Percentiles rank a stretch among this genome's conserved stretches.
phyloP scores from a whole-genome alignment of 2,888 invertebrate genomes.

The Pachycephus smyrnensis region DNA sequence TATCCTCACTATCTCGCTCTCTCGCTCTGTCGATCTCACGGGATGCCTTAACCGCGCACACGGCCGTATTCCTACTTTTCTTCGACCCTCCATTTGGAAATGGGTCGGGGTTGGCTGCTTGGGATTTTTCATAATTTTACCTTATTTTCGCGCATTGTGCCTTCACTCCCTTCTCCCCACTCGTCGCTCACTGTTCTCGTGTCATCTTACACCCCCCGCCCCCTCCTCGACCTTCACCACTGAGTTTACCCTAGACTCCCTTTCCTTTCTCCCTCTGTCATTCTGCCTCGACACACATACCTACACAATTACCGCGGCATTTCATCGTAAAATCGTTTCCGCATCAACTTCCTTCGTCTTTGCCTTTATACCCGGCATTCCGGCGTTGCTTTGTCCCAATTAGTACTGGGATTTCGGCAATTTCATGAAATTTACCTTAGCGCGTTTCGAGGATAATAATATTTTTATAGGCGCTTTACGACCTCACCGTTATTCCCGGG shows the following conservation, averaged over 20 bases:
- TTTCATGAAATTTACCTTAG: not conserved
- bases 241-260: not conserved
- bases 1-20: not conserved
- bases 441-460: not conserved
- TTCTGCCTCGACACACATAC: constrained; percentile 3
- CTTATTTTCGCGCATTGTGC: not conserved
- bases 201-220: not conserved
- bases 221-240: not conserved
- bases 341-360: not conserved
- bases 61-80: not conserved
- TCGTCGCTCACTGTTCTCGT: not conserved
- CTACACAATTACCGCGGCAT: not conserved
- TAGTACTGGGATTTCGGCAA: not conserved
- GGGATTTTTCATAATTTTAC: not conserved
- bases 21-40: not conserved
- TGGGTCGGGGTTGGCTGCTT: not conserved
- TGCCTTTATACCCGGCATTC: not conserved
- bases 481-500: not conserved
- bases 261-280: not conserved
- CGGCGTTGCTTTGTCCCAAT: not conserved
- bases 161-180: not conserved
- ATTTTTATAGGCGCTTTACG: not conserved
- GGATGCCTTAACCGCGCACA: not conserved
- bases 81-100: not conserved
- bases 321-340: not conserved